Base-by-base conservation (phyloP, 2,797 vertebrate species). In the Sandelia bainsii region DNA sequence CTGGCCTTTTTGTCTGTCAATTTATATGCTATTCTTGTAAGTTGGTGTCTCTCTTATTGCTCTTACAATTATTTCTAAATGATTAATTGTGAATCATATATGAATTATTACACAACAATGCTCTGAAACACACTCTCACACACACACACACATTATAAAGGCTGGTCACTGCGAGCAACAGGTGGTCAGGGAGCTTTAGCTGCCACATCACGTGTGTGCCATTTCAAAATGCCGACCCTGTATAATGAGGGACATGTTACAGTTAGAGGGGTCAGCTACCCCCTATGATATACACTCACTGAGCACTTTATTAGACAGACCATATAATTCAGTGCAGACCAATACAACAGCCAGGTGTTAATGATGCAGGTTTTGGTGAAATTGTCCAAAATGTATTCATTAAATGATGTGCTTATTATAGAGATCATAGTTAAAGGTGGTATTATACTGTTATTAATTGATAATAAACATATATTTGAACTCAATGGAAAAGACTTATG, bases 181-280 rank as follows among this genome's bases (percentile, higher is more conserved):
- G 91, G 89, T 87, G 91, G 89, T 77, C 76, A 12, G 46, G 27
- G 59, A 77, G 76, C 59, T 83, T 89, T 66, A 89, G 84, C 61
- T 27, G 71, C 71, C 66, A 59, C 70, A 39, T 87, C 82, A 87
- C 70, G 70, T 83, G 79, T 62, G 61, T 84, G 85, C 77, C 88
- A 85, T 90, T 92, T 89, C 65, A 50, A 89, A 87, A 91, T 81
- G 88, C 59, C 74, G 77, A 79, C 39, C 68, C 64, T 29, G 72
- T 74, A 77, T 81, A 87, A 87, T 85, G 71, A 81, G 77, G 79
- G 65, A 76, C 74, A 53, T 29, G 66, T 52, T 34, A 19, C 23
- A 51, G 60, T 13, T 80, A 58, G 64, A 85, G 72, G 66, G 72
- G 78, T 84, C 84, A 81, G 72, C 42, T 48, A 20, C 52, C 11